Conservation (phyloP, 1,140 invertebrate genomes). For the Brachionus manjavacas region DNA sequence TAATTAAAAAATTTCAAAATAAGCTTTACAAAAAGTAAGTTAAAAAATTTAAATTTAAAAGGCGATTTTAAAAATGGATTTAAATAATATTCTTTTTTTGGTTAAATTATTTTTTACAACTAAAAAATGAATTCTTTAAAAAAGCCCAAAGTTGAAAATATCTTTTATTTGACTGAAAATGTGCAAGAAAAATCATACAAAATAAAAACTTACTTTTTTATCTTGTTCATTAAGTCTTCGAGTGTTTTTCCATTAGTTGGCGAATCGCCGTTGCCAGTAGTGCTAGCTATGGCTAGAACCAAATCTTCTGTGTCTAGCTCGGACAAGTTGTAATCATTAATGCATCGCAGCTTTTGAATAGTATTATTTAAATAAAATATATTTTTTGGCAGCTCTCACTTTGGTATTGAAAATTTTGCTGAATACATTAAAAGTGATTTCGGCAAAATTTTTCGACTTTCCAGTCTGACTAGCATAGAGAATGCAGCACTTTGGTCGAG, state of each 20-base stretch:
- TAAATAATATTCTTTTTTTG: too few relatives aligned
- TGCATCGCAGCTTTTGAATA: slow-evolving; percentile 63
- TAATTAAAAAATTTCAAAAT: too few relatives aligned
- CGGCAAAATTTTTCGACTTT: slow-evolving; percentile 85
- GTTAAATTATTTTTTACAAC: too few relatives aligned
- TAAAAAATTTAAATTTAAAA: too few relatives aligned
- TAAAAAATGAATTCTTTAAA: too few relatives aligned
- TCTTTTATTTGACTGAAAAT: too few relatives aligned
- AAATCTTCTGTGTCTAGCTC: slow-evolving; percentile 87
- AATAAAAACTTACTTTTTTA: background rate
- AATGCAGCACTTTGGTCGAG: slow-evolving; percentile 85
- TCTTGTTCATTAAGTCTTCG: background rate
- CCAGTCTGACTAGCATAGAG: slow-evolving; percentile 90
- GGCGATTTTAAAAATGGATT: too few relatives aligned
- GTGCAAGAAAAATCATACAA: too few relatives aligned
- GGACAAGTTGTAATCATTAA: slow-evolving; percentile 86
- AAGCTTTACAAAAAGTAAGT: too few relatives aligned
- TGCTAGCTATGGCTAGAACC: slow-evolving; percentile 82
- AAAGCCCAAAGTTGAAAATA: too few relatives aligned
- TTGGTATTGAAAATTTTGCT: slow-evolving; percentile 89
- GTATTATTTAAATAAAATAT: slow-evolving; percentile 42
- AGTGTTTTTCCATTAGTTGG: slow-evolving; percentile 86
- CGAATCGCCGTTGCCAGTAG: slow-evolving; percentile 91
- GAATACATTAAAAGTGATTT: slow-evolving; percentile 81
- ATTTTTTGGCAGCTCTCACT: slow-evolving; percentile 58